Base-by-base conservation (phyloP, 2,113 vertebrate species). In the Acanthisitta chloris region DNA sequence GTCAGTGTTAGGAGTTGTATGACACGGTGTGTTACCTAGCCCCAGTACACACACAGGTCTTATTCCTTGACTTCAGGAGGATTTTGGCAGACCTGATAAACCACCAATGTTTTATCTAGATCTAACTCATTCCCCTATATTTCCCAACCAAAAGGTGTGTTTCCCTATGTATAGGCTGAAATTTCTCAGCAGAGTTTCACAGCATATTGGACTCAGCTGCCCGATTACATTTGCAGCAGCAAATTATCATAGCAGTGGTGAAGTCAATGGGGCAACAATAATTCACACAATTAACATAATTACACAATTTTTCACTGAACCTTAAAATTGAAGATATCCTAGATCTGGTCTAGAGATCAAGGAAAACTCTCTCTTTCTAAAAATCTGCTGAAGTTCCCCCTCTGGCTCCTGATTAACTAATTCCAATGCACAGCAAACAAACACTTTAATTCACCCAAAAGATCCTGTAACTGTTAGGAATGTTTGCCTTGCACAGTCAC, bases 401-500 rank as follows among this genome's bases (percentile, higher is more conserved):
- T 36, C 6, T 71, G 29, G 72, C 7, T 88, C 29, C 43, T 51
- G 62, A 69, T 73, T 62, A 94, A 79, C 6, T 21, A 14, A 54
- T 87, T 93, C 49, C 67, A 67, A 17, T 64, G 62, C 84, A 64
- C 2, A 2, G 26, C 48, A 19, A 87, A 64, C 3, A 78, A 65
- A 89, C 17, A 66, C 19, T 57, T 78, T 49, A 58, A 48, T 79
- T 92, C 59, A 59, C 21, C 36, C 40, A 54, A 87, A 66, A 82
- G 20, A 70, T 79, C 54, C n/a, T 42, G 4, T 76, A 83, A 94
- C 38, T 21, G 65, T 33, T 14, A 3, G 31, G 82, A 94, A 90
- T 73, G 55, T 91, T 93, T 91, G 42, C 73, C 76, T 86, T 92
- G 52, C 57, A 70, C 40, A 85, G 82, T 72, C 92, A 95, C 70